Evolutionary conservation across 2,113 vertebrate species (phyloP).

Genomic region (Riparia riparia): DNA sequence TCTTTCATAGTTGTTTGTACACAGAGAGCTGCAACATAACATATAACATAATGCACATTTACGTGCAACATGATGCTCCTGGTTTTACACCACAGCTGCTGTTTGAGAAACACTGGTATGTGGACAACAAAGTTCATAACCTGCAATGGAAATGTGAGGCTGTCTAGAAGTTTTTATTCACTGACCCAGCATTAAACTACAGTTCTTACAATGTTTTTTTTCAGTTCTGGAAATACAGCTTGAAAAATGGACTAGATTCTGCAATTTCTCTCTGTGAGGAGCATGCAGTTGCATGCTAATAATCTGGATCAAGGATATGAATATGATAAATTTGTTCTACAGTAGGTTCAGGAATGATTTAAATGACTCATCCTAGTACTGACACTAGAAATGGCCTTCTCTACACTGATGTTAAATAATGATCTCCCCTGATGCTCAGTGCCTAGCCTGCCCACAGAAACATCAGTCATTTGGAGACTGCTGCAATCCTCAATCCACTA

Average conservation of each 20-base stretch:
- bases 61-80: not conserved
- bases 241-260: not conserved
- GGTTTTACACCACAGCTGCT: not conserved
- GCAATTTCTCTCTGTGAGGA: not conserved
- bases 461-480: constrained; percentile 7
- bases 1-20: not conserved
- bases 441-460: constrained; percentile 1
- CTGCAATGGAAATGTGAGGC: not conserved
- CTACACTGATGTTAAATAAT: not conserved
- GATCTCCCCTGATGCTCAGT: constrained; percentile 13
- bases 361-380: not conserved
- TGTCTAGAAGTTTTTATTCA: not conserved
- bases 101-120: not conserved
- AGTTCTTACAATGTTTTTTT: not conserved
- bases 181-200: not conserved
- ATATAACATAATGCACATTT: not conserved
- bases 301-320: not conserved
- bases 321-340: constrained; percentile 3
- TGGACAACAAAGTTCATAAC: not conserved
- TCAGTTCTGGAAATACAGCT: not conserved
- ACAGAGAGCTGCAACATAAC: not conserved
- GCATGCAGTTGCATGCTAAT: not conserved
- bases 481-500: not conserved
- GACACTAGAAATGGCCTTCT: not conserved
- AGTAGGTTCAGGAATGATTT: constrained; percentile 5